Conservation (phyloP, 2,888 invertebrate species). For the Diplolepis rosae region DNA sequence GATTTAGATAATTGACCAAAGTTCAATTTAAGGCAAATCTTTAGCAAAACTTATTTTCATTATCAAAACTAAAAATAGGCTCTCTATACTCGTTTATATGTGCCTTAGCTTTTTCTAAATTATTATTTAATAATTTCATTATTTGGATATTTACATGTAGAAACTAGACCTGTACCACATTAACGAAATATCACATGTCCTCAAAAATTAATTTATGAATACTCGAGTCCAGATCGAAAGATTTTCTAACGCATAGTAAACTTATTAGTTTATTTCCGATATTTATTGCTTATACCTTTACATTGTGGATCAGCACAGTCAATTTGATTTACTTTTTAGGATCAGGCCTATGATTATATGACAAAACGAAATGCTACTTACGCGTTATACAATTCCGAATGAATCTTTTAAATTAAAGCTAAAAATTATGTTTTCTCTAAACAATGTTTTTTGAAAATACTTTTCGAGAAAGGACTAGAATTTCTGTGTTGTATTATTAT, state of each 20-base stretch:
- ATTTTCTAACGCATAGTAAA: neutral
- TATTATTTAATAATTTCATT: no score
- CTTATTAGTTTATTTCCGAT: neutral
- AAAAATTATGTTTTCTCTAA: neutral
- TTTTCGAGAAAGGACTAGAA: neutral
- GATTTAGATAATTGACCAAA: no score
- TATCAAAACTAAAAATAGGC: no score
- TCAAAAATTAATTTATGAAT: neutral
- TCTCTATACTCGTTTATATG: no score
- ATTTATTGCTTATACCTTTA: neutral
- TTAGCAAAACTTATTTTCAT: no score
- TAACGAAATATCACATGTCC: no score
- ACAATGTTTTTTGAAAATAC: neutral
- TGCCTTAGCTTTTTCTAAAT: no score
- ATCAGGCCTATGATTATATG: neutral
- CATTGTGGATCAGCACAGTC: neutral
- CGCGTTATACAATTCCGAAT: neutral
- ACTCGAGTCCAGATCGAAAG: neutral
- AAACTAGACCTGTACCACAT: no score
- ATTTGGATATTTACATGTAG: no score
- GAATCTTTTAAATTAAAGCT: neutral
- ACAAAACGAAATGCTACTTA: neutral
- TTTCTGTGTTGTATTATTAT: neutral
- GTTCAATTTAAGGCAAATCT: no score
- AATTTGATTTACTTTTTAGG: constrained; percentile 10